These are phyloP conservation scores for Sycophila sp. DNA, from an alignment of 1,140 invertebrate species.

Conservation along the genomic window DNA sequence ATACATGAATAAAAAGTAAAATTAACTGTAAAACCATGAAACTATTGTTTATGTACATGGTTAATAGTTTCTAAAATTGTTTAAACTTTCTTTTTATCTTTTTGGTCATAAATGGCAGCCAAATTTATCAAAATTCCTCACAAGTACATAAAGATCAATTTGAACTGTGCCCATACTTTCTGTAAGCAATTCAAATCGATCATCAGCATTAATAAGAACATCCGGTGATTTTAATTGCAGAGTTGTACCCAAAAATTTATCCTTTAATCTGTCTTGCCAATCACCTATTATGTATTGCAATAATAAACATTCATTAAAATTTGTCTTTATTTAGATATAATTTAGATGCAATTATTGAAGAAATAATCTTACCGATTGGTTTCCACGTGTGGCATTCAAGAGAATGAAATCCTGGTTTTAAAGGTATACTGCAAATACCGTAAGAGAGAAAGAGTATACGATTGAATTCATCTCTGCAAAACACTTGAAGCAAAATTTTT, in stretches of 20 bases:
- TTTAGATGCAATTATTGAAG: background rate
- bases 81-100: slow-evolving; percentile 4
- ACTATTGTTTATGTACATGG: slow-evolving; percentile 6
- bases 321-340: background rate
- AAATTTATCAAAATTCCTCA: slow-evolving; percentile 78
- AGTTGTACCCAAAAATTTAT: slow-evolving; percentile 60
- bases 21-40: background rate
- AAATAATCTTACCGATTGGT: slow-evolving; percentile 71
- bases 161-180: slow-evolving; percentile 73
- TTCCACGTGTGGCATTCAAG: slow-evolving; percentile 89
- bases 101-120: slow-evolving; percentile 62
- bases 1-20: background rate
- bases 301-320: no score
- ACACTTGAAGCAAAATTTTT: slow-evolving; percentile 60
- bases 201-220: slow-evolving; percentile 57
- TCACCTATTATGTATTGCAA: slow-evolving; percentile 52
- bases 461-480: slow-evolving; percentile 57
- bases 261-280: slow-evolving; percentile 61
- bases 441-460: slow-evolving; percentile 72
- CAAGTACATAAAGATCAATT: slow-evolving; percentile 71
- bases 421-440: slow-evolving; percentile 83
- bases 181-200: slow-evolving; percentile 67
- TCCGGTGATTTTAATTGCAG: slow-evolving; percentile 62
- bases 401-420: slow-evolving; percentile 81
- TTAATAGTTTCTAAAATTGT: background rate